Evolutionary conservation across 1,140 invertebrate genomes (phyloP).

Genomic region (Penaeus chinensis): DNA sequence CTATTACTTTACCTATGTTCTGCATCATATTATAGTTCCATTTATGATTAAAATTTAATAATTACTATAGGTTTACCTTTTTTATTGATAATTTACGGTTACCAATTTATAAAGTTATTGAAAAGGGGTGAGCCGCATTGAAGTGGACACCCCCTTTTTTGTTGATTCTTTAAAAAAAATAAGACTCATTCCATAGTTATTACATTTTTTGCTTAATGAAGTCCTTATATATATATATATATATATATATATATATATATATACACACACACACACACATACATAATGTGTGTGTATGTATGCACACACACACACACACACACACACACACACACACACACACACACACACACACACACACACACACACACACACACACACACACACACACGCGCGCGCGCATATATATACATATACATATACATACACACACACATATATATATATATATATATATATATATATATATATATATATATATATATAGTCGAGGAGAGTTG

Average conservation of each 20-base stretch:
- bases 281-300: not conserved
- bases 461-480: not conserved
- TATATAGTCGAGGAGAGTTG: not conserved
- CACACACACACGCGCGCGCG: not conserved
- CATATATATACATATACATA: not conserved
- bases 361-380: not conserved
- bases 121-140: too few relatives aligned
- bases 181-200: not conserved
- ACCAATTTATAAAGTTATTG: too few relatives aligned
- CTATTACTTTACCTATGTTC: too few relatives aligned
- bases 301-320: not conserved
- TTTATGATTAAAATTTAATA: too few relatives aligned
- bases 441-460: not conserved
- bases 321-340: not conserved
- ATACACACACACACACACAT: not conserved
- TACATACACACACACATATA: not conserved
- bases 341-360: slow-evolving; percentile 10
- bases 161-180: not conserved
- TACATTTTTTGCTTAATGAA: not conserved
- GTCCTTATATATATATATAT: not conserved
- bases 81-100: too few relatives aligned
- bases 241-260: slow-evolving; percentile 21
- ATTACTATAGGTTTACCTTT: too few relatives aligned
- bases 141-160: too few relatives aligned
- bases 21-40: too few relatives aligned